Base-by-base conservation (phyloP, 2,113 vertebrate genomes). In the Centropus bengalensis region DNA sequence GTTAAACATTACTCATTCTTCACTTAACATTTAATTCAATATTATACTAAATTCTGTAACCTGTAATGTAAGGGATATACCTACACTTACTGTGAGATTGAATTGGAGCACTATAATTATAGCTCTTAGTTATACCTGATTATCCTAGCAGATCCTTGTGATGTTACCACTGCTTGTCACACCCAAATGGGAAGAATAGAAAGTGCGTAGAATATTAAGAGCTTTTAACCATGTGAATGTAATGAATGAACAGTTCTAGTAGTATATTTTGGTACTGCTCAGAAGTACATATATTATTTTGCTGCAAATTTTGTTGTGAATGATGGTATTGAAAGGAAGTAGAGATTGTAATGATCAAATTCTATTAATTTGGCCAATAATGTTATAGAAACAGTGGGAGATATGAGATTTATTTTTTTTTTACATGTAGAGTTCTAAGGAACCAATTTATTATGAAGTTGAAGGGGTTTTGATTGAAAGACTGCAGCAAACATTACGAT, bases 101-200 rank as follows among this genome's bases (percentile, higher is more conserved):
- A 54, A 91, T 66, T 91, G 60, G 49, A 87, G 74, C 56, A 42
- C 47, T 84, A 88, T 86, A 88, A 70, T 93, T 90, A 76, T 19
- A 81, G 47, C 68, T 90, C 49, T 94, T 88, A 90, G 82, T 83
- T 91, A 71, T n/a, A 86, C 32, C 58, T 84, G 32, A 44, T 74
- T 92, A 63, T 91, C 91, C 21, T 54, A 62, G 73, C 21, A 68
- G 28, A 30, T 68, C 60, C 24, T 56, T 94, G 52, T 36, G 23
- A 81, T 94, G 51, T 51, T 64, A 90, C 67, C 42, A 45, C 1
- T 49, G 27, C 22, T 32, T 89, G 22, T 62, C 21, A 58, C 66
- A 22, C 44, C 36, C 22, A 49, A 73, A 82, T 76, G 27, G 42
- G 38, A 83, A 67, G 55, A 83, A 63, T 7, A 51, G n/a, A 30